phyloP scores from a whole-genome alignment of 2,113 vertebrate genomes.

The Pipra filicauda region DNA sequence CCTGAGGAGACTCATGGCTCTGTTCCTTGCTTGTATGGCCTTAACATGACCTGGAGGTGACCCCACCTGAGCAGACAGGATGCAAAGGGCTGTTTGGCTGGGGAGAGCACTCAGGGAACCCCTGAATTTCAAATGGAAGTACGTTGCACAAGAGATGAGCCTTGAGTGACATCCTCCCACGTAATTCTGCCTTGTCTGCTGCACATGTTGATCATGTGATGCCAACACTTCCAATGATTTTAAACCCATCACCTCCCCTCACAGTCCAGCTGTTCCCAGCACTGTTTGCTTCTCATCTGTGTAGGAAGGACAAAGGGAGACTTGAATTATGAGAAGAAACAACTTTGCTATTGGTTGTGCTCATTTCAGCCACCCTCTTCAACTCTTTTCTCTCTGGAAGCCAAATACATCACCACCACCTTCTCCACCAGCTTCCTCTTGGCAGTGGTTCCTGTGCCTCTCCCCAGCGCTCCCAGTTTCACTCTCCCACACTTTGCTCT shows the following conservation, averaged over 20 bases:
- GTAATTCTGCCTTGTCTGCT: neutral
- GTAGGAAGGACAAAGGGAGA: neutral
- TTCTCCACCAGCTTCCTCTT: neutral
- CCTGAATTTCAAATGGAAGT: neutral
- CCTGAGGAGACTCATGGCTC: fast-evolving
- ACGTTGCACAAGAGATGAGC: neutral
- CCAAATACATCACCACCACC: neutral
- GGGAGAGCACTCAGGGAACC: neutral
- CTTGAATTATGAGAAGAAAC: neutral
- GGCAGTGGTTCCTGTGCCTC: neutral
- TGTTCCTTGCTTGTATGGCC: neutral
- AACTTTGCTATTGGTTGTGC: neutral
- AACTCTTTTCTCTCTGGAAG: neutral
- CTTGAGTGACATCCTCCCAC: neutral
- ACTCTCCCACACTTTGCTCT: neutral
- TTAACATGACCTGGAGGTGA: neutral
- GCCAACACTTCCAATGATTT: neutral
- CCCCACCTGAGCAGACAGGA: neutral
- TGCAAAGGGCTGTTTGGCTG: neutral
- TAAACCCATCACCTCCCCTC: neutral
- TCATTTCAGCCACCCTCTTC: neutral
- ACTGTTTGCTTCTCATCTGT: neutral
- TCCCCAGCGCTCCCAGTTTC: neutral
- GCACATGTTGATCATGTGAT: fast-evolving
- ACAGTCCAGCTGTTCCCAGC: neutral